Base-by-base conservation (phyloP, 2,113 vertebrate genomes). In the Ctenodactylus gundi region DNA sequence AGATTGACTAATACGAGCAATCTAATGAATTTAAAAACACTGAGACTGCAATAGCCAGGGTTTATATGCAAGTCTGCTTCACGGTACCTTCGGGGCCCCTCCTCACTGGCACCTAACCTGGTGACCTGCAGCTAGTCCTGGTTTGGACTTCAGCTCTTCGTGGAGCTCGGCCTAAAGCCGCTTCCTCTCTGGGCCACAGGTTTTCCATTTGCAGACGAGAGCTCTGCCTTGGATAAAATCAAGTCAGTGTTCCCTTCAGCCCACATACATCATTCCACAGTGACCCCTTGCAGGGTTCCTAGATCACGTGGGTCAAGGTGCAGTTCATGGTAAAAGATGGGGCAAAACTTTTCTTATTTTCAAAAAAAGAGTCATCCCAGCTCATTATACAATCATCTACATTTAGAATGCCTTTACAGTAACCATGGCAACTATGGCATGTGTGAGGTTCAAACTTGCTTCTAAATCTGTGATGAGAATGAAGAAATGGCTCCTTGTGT, bases 371-470 rank as follows among this genome's bases (percentile, higher is more conserved):
- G 97, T 98, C 97, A 97, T 98, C 95, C 95, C 94, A 88, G 72
- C 87, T 97, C 97, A 98, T 98, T 98, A 98, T 97, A 98, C 98
- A 98, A 98, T 98, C 97, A 96, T 97, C 98, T 97, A 96, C 97
- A 98, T 98, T 98, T 98, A 98, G 98, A 98, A 97, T 97, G 97
- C 97, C 97, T 98, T 97, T 96, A 97, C 91, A 92, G 98, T 98
- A 98, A 98, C 98, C 98, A 98, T 98, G 97, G 97, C 97, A 98
- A 98, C 98, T 93, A 96, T 94, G 49, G 64, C 97, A 97, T 31
- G 70, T 96, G 77, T 97, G 96, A 49, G 4, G 96, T 97, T 98
- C 97, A 97, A 97, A 97, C 96, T 98, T 98, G 97, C 95, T 98
- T 98, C 98, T 98, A 98, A 98, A 98, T 98, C 98, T 98, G 97